Percentiles rank a stretch among this genome's conserved stretches.
Conservation (phyloP, 2,113 vertebrate species). For the Myotis davidii region DNA sequence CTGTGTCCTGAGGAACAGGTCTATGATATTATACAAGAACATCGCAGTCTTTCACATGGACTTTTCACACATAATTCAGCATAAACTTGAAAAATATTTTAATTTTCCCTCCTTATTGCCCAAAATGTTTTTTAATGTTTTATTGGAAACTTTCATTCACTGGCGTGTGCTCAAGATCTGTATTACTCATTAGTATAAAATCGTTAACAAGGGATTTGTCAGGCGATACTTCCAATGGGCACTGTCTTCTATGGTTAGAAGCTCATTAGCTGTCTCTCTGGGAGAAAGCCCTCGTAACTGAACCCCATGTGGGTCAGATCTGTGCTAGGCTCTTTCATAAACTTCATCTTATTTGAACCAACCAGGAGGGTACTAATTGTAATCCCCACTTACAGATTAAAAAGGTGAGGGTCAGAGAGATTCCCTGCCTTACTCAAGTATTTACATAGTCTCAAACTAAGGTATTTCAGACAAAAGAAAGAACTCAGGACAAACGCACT, state of each 20-base stretch:
- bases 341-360: neutral
- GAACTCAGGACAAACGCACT: neutral
- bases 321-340: neutral
- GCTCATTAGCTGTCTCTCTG: conserved; percentile 3
- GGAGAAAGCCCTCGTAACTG: conserved; percentile 2
- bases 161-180: neutral
- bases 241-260: conserved; percentile 46
- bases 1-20: conserved; percentile 35
- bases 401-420: neutral
- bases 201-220: neutral
- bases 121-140: conserved; percentile 34
- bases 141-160: conserved; percentile 21
- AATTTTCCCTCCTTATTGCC: conserved; percentile 49
- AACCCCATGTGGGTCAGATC: neutral
- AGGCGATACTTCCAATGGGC: neutral
- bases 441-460: neutral
- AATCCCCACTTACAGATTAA: neutral
- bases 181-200: conserved; percentile 39
- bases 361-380: neutral
- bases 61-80: conserved; percentile 55
- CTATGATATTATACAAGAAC: conserved; percentile 56
- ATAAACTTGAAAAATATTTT: conserved; percentile 65
- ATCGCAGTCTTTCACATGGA: conserved; percentile 36
- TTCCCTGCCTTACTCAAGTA: neutral
- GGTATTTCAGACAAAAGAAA: neutral